These are phyloP conservation scores for Galeopsomyia nigrocyanea DNA, from an alignment of 2,888 invertebrate genomes.

Conservation along the genomic window DNA sequence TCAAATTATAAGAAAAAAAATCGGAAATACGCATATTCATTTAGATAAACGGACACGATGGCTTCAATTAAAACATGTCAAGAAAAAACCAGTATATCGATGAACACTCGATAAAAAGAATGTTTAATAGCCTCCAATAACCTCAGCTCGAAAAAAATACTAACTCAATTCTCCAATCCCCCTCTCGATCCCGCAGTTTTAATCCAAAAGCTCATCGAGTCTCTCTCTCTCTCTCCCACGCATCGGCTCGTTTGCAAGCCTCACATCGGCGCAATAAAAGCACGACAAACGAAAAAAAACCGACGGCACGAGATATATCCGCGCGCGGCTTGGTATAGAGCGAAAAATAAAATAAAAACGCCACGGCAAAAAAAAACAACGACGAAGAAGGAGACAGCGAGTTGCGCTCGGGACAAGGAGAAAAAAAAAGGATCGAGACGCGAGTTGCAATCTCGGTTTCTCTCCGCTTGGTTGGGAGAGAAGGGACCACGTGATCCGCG, in stretches of 20 bases:
- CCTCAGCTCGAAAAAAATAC: too few relatives aligned
- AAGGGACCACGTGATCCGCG: slow-evolving; percentile 62
- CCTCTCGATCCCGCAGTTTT: neutral
- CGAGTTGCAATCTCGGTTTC: neutral
- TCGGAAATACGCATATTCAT: too few relatives aligned
- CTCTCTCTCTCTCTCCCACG: slow-evolving; percentile 42
- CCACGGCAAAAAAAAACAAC: slow-evolving; percentile 19
- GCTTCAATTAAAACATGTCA: too few relatives aligned
- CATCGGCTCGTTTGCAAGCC: slow-evolving; percentile 11
- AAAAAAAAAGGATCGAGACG: slow-evolving; percentile 29
- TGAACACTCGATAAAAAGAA: too few relatives aligned
- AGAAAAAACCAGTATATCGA: too few relatives aligned
- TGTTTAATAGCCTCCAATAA: too few relatives aligned
- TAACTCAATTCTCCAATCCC: too few relatives aligned
- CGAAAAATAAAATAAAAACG: too few relatives aligned
- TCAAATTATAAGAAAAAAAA: too few relatives aligned
- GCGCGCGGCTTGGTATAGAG: too few relatives aligned
- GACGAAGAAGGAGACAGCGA: slow-evolving; percentile 29
- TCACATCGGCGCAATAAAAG: slow-evolving; percentile 1
- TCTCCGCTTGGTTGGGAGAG: slow-evolving; percentile 18
- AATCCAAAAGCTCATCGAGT: slow-evolving; percentile 32
- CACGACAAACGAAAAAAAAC: slow-evolving; percentile 22
- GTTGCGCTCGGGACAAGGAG: slow-evolving; percentile 16
- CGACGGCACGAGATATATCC: neutral
- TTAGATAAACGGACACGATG: too few relatives aligned